These are phyloP conservation scores for Bradypus variegatus DNA, from an alignment of 2,797 vertebrate genomes.

Conservation along the genomic window DNA sequence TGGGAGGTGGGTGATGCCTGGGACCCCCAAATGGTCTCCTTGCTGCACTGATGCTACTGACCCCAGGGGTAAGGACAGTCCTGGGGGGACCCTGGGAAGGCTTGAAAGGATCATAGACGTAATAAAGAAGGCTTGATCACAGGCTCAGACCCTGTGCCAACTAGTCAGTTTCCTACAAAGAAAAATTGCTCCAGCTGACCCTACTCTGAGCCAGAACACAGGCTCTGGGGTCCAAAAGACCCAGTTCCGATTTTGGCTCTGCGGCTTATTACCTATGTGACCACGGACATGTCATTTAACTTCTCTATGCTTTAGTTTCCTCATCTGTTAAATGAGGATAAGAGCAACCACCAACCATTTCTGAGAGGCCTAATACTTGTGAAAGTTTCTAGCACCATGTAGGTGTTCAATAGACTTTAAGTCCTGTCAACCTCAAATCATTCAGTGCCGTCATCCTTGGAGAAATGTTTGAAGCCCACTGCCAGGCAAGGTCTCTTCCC, in stretches of 20 bases:
- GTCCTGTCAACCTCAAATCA: not conserved
- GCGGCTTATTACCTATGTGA: not conserved
- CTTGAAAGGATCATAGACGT: not conserved
- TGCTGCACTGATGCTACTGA: not conserved
- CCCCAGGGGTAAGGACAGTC: not conserved
- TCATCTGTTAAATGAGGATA: not conserved
- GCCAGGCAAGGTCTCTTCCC: not conserved
- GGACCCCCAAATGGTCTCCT: not conserved
- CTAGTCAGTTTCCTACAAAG: not conserved
- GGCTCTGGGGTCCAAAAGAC: not conserved
- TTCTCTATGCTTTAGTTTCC: not conserved
- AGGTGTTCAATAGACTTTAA: not conserved
- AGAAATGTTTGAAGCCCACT: not conserved
- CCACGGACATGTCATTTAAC: not conserved
- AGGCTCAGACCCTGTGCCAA: not conserved
- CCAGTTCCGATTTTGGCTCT: not conserved
- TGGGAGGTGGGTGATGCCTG: not conserved
- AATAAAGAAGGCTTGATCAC: not conserved
- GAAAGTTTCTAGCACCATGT: not conserved
- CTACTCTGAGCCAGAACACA: not conserved
- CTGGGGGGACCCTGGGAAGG: not conserved
- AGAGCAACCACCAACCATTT: not conserved
- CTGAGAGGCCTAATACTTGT: not conserved
- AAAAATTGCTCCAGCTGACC: not conserved
- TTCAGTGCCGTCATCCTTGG: not conserved